Percentiles rank a stretch among this genome's conserved stretches.
phyloP scores from a whole-genome alignment of 2,888 invertebrate species.

The Amphipoea lucens region DNA sequence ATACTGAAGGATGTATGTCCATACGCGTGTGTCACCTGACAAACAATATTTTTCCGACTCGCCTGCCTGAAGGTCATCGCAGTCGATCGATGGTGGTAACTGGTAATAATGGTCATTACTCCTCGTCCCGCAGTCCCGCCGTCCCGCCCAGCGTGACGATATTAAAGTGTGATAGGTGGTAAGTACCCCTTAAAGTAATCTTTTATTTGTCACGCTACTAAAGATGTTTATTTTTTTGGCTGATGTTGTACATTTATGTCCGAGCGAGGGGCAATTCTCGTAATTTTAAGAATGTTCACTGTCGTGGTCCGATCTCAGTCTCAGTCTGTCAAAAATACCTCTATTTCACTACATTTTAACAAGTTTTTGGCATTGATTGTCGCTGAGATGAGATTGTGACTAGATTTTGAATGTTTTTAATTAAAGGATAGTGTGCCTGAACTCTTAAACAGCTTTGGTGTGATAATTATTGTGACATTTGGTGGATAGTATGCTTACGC shows the following conservation, averaged over 20 bases:
- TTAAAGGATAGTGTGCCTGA: neutral
- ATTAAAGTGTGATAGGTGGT: constrained; percentile 24
- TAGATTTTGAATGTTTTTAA: neutral
- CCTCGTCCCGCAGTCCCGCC: constrained; percentile 27
- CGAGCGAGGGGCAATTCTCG: neutral
- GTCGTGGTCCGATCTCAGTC: neutral
- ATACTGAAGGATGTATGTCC: neutral
- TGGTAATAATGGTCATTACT: constrained; percentile 72
- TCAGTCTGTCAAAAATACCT: neutral
- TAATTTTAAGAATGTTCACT: neutral
- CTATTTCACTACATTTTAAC: neutral
- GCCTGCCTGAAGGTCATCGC: constrained; percentile 66
- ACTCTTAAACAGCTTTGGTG: neutral
- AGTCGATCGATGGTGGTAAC: constrained; percentile 70
- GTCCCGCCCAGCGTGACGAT: constrained; percentile 40
- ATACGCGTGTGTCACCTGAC: constrained; percentile 35
- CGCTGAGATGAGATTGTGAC: neutral
- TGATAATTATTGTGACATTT: neutral
- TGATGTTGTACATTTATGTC: neutral
- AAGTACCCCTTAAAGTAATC: neutral
- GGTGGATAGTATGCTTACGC: too few relatives aligned
- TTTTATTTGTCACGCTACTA: neutral
- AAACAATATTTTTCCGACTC: constrained; percentile 52
- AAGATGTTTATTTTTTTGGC: neutral
- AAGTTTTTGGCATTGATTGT: too few relatives aligned